Conservation (phyloP, 2,797 vertebrate genomes). For the Phylloscopus collybita region DNA sequence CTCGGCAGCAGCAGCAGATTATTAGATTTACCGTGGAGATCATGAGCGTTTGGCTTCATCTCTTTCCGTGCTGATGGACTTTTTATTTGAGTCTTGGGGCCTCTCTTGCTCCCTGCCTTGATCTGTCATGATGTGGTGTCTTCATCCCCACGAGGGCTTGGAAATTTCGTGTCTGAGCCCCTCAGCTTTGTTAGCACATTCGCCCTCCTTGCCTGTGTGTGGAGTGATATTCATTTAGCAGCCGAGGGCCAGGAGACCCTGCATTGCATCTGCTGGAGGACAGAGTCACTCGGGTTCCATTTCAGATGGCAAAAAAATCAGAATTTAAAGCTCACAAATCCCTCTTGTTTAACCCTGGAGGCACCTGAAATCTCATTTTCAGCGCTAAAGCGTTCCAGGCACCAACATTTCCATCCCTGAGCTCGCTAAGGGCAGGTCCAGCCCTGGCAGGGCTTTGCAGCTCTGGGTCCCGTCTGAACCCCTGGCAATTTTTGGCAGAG, state of each 20-base stretch:
- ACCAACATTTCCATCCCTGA: neutral
- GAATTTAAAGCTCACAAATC: neutral
- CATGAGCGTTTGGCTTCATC: neutral
- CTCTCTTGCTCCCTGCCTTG: neutral
- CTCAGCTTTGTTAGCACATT: neutral
- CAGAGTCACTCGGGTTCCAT: neutral
- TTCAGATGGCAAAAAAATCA: neutral
- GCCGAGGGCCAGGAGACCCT: neutral
- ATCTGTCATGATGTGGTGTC: neutral
- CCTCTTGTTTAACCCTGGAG: neutral
- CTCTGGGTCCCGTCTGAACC: neutral
- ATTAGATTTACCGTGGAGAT: neutral
- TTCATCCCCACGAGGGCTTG: neutral
- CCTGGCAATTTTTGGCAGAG: neutral
- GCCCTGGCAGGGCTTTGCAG: neutral
- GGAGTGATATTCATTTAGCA: neutral
- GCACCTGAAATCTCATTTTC: neutral
- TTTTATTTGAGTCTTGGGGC: neutral
- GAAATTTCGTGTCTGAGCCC: neutral
- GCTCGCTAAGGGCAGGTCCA: neutral
- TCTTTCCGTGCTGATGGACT: neutral
- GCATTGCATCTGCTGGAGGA: neutral
- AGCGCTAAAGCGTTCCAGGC: neutral
- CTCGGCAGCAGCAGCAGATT: slow-evolving; percentile 7
- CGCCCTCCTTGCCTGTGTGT: accelerated